Base-by-base conservation (phyloP, 1,140 invertebrate species). In the Achatina immaculata region DNA sequence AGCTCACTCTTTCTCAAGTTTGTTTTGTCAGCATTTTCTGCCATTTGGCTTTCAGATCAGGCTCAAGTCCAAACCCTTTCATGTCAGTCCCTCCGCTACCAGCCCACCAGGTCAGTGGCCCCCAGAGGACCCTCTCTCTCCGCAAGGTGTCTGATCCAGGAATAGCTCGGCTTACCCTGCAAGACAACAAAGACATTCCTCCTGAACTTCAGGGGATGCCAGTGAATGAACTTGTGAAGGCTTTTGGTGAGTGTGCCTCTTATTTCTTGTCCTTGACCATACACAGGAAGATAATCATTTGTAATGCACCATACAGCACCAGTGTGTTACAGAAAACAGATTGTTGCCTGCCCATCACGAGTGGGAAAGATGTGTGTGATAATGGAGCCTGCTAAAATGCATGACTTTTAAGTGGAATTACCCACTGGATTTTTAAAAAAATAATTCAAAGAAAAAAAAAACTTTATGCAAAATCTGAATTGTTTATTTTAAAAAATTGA, bases 151-250 rank as follows among this genome's bases (percentile, higher is more conserved):
- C 78, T 28, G 84, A 82, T 72, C 82, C 74, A 0, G 71, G 81
- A 43, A 66, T 83, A 42, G 74, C 68, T 16, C 66, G 78, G 2
- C 68, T 83, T 24, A 83, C 85, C 36, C 81, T 83, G 78, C 85
- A 73, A 43, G 85, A 85, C 38, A 81, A 66, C 43, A 81, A 82
- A 42, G 87, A 87, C 86, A 92, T 94, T 81, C 94, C 94, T 0
- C 91, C 92, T 9, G 95, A 95, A 87, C 92, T 95, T 65, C 93
- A 94, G 24, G 94, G 94, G 0, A 94, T 96, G 4, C 95, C 95
- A 0, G 95, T 96, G 0, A 95, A 95, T 79, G 95, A 96, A 80
- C 87, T 96, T 58, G 95, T 96, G 2, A 95, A 95, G 87, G 95
- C 94, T 0, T 94, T 96, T 89, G 95, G 95, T 91, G 80, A 85